These are phyloP conservation scores for Barypeithes pellucidus DNA, from an alignment of 2,888 invertebrate genomes.

Conservation along the genomic window DNA sequence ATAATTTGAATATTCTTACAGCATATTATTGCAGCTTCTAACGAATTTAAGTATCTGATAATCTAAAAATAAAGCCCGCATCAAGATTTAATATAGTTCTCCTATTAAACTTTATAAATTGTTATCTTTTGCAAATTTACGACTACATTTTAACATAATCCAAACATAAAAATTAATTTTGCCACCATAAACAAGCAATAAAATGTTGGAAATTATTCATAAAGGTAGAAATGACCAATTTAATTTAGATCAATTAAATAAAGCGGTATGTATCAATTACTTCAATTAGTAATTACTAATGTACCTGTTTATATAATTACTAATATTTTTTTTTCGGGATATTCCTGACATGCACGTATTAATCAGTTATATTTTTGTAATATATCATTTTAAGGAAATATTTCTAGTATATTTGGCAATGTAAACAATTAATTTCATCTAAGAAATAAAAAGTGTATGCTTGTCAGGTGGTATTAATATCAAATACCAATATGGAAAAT, in stretches of 20 bases:
- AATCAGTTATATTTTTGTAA: constrained; percentile 11
- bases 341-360: constrained; percentile 10
- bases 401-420: too few species aligned
- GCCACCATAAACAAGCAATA: constrained; percentile 37
- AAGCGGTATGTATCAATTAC: constrained; percentile 48
- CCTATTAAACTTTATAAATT: too few species aligned
- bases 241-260: constrained; percentile 50
- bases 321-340: constrained; percentile 24
- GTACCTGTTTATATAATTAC: constrained; percentile 49
- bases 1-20: too few species aligned
- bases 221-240: constrained; percentile 46
- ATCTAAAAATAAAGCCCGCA: too few species aligned
- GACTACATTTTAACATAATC: constrained; percentile 39
- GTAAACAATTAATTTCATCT: too few species aligned
- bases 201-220: constrained; percentile 49
- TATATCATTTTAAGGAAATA: too few species aligned
- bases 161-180: constrained; percentile 42
- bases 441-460: too few species aligned
- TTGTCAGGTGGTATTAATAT: too few species aligned
- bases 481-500: too few species aligned
- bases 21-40: too few species aligned
- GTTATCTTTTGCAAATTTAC: constrained; percentile 23
- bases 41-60: too few species aligned
- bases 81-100: too few species aligned
- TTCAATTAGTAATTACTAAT: constrained; percentile 47